Conservation (phyloP, 1,140 invertebrate genomes). For the Vanessa tameamea region DNA sequence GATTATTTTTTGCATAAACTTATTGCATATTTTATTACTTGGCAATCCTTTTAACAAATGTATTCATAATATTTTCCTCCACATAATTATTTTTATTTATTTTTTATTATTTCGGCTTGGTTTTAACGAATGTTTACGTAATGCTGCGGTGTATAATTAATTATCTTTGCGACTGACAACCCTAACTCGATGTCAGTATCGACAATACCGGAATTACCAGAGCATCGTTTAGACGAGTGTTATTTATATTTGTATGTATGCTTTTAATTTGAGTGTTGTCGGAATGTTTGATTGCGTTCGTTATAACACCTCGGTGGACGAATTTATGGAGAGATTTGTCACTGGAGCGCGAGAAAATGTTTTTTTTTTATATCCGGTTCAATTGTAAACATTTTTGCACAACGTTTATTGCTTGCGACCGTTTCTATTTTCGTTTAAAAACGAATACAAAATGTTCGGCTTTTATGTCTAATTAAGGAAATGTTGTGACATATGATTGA, state of each 20-base stretch:
- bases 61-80: too few relatives aligned
- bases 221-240: conserved; percentile 18
- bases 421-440: too few relatives aligned
- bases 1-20: too few relatives aligned
- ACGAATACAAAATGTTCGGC: too few relatives aligned
- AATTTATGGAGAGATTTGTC: conserved; percentile 35
- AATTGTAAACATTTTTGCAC: background rate
- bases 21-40: too few relatives aligned
- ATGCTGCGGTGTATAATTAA: too few relatives aligned
- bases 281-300: conserved; percentile 38
- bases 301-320: conserved; percentile 31
- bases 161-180: background rate
- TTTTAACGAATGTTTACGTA: too few relatives aligned
- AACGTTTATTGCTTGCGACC: background rate
- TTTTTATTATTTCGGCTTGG: too few relatives aligned
- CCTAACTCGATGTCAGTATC: background rate
- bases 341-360: background rate
- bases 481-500: too few relatives aligned
- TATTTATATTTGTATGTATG: conserved; percentile 17
- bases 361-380: background rate
- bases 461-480: too few relatives aligned
- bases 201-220: conserved; percentile 13
- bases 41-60: too few relatives aligned
- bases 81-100: too few relatives aligned
- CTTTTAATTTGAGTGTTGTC: conserved; percentile 17